Base-by-base conservation (phyloP, 1,140 invertebrate genomes). In the Magallana ariakensis region DNA sequence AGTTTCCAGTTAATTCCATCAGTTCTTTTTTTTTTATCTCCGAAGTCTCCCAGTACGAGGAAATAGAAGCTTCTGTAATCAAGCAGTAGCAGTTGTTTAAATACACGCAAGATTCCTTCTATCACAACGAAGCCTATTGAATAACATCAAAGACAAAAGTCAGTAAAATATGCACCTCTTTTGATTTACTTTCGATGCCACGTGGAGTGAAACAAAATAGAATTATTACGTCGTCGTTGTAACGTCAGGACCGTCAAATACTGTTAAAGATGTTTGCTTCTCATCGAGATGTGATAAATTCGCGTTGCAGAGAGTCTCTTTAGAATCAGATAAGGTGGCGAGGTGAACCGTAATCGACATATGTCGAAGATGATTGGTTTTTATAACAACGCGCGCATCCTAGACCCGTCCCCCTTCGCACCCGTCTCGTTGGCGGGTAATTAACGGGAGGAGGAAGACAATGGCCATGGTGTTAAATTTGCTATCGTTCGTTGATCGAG, bases 101-200 rank as follows among this genome's bases (percentile, higher is more conserved):
- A 33, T 75, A 75, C 66, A 75, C 66, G 66, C 26, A 75, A 75
- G 22, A 75, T 75, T 26, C 66, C 33, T 26, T 26, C 22, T 75
- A 75, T 75, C 66, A 75, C 66, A 75, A 26, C 11, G 26, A 75
- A 22, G 66, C 22, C 22, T 75, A 26, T 26, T 19, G 33, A 26
- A 26, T 19, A 26, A 26, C 19, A 75, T 33, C 19, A 75, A 75
- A 75, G 66, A 75, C 66, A 13, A 66, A 66, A 75, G 33, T 75
- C 66, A 13, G 66, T 75, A 75, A 75, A 26, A 75, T 75, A 75
- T 75, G 66, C 66, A 75, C 66, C 66, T 75, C 66, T 75, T 70
- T 75, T 22, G 66, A 75, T 75, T 75, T 75, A 9, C 22, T 75
- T 75, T 75, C 66, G 66, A 75, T 75, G 66, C 19, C 66, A 19